phyloP scores from a whole-genome alignment of 2,797 vertebrate species.

The Eulemur coronatus region DNA sequence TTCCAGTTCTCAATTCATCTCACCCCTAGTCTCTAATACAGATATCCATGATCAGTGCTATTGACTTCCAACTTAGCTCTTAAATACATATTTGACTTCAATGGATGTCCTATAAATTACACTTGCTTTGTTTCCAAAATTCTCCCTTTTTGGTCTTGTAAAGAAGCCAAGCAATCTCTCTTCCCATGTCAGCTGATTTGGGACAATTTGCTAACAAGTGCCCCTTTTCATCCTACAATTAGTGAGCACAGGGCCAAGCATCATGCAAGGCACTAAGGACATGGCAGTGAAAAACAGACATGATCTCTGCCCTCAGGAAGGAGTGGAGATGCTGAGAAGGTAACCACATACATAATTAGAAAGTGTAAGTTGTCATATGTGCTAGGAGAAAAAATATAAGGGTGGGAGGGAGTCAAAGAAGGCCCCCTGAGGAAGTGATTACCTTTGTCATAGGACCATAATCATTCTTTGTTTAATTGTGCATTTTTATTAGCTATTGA shows the following conservation, averaged over 20 bases:
- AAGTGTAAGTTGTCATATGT: conserved; percentile 6
- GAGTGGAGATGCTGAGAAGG: not conserved
- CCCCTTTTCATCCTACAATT: not conserved
- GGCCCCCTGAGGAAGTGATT: not conserved
- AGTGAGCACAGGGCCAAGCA: not conserved
- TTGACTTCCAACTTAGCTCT: not conserved
- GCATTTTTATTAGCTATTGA: conserved; percentile 41
- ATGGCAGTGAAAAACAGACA: not conserved
- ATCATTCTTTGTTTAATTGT: conserved; percentile 44
- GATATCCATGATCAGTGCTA: not conserved
- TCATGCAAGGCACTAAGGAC: not conserved
- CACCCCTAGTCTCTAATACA: not conserved
- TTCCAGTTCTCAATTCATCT: not conserved
- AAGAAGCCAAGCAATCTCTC: conserved; percentile 1
- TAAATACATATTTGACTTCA: not conserved
- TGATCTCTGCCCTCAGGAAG: not conserved
- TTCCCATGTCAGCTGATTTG: not conserved
- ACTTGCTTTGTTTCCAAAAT: not conserved
- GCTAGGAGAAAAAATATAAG: not conserved
- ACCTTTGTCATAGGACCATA: conserved; percentile 37
- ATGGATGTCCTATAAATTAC: not conserved
- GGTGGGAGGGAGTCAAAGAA: not conserved
- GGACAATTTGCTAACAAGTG: not conserved
- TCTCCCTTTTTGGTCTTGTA: not conserved
- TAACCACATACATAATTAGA: not conserved